These are phyloP conservation scores for Oopsacas minuta DNA, from an alignment of 37 sponge, comb jelly and placozoan genomes.

Conservation along the genomic window DNA sequence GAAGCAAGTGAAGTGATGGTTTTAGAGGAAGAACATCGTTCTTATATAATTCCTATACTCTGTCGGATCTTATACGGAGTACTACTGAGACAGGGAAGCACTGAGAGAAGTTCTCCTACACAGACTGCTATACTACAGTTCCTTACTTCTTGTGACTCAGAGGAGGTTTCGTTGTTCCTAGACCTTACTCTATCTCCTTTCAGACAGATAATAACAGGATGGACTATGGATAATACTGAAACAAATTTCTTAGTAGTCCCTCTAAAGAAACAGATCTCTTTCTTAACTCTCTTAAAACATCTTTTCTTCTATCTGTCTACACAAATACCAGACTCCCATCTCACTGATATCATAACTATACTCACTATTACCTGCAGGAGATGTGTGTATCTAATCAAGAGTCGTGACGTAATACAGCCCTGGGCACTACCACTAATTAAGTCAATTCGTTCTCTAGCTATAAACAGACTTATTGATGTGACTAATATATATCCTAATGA, in stretches of 20 bases:
- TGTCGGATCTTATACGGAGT: background rate
- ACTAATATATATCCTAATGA: background rate
- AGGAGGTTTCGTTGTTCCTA: background rate
- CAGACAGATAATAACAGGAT: background rate
- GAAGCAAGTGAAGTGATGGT: constrained; percentile 26
- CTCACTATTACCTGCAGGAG: background rate
- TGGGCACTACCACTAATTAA: background rate
- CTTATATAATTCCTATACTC: constrained; percentile 43
- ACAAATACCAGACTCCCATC: background rate
- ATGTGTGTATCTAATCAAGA: background rate
- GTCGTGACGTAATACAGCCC: background rate
- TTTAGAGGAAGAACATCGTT: constrained; percentile 42
- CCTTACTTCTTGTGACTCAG: background rate
- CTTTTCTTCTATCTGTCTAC: background rate
- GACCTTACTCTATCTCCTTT: background rate
- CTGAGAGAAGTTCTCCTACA: background rate
- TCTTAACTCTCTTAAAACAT: background rate
- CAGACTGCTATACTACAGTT: constrained; percentile 9
- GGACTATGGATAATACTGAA: background rate
- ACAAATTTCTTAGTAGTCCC: background rate
- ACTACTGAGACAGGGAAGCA: background rate
- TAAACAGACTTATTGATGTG: background rate
- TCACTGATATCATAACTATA: background rate
- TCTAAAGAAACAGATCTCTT: background rate
- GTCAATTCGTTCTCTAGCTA: background rate